Evolutionary conservation across 2,113 vertebrate genomes (phyloP).

Genomic region (Atlantisia rogersi): DNA sequence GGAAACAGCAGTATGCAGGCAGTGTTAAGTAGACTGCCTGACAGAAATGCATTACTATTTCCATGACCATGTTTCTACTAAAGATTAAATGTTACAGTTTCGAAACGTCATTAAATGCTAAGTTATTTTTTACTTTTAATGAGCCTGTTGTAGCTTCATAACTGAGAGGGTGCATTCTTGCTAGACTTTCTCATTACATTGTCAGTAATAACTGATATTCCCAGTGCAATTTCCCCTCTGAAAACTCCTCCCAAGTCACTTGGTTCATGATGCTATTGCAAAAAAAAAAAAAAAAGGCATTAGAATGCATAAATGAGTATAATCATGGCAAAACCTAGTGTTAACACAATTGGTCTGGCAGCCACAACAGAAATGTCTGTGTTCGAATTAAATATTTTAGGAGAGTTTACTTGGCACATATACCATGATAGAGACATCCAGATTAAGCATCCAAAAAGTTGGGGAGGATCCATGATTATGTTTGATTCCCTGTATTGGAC

Average conservation of each 20-base stretch:
- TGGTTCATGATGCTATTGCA: slow-evolving; percentile 17
- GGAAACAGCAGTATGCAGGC: background rate
- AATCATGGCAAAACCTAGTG: slow-evolving; percentile 18
- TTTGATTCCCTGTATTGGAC: background rate
- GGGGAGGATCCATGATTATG: background rate
- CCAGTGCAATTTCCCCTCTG: background rate
- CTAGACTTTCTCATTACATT: slow-evolving; percentile 21
- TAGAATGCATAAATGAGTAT: background rate
- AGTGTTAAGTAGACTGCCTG: background rate
- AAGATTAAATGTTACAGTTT: slow-evolving; percentile 36
- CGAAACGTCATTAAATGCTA: background rate
- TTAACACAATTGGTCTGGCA: background rate
- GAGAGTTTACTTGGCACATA: background rate
- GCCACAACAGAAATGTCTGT: background rate
- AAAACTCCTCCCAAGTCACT: slow-evolving; percentile 49
- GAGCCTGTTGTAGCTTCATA: slow-evolving; percentile 15
- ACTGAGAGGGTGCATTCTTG: background rate
- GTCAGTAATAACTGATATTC: slow-evolving; percentile 33
- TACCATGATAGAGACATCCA: background rate
- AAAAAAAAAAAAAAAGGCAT: background rate
- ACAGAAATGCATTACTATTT: slow-evolving; percentile 29
- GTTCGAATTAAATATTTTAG: slow-evolving; percentile 1
- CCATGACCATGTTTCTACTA: background rate
- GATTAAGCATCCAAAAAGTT: background rate
- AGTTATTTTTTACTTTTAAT: slow-evolving; percentile 37